Evolutionary conservation across 2,888 invertebrate genomes (phyloP), one percentile per base, ranked within the genome.

Genomic region (Carabus problematicus): DNA sequence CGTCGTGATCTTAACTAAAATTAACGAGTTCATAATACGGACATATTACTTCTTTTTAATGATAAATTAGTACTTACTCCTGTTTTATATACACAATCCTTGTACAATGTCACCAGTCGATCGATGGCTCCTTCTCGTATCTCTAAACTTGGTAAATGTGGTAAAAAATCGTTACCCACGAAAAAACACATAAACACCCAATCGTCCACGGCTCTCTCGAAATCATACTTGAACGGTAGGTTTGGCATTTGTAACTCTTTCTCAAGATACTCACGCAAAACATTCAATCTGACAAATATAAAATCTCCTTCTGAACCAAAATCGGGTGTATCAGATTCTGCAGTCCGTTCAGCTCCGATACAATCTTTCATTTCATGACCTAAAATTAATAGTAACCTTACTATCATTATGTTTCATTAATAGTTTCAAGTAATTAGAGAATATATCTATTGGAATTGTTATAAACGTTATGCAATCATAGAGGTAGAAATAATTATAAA

Each of bases 131-230:
- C 94, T 84, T 98, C 98, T 58, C 97, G 86, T 77, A 99, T 99
- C 86, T 99, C 98, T 75, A 99, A 83, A 61, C 97, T 97, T 3
- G 99, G 99, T 73, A 99, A 85, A 85, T 99, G 99, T 0, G 99
- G 99, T 75, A 99, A 82, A 80, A 99, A 99, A 83, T 99, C 99
- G 79, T 99, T 99, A 58, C 99, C 99, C 62, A 98, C 98, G 82
- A 99, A 99, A 85, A 99, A 99, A 80, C 99, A 99, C 96, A 99
- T 97, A 77, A 91, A 91, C 4, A 92, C 98, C 98, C 98, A 99
- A 83, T 99, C 99, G 79, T 99, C 99, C 12, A 99, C 81, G 0
- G 91, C 96, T 67, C 98, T 84, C 77, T 99, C 99, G 80, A 99
- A 94, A 79, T 97, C 95, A 81, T 95, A 98, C 60, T 88, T 84